Percentiles rank a stretch among this genome's conserved stretches.
Conservation (phyloP, 2,888 invertebrate species). For the Acronicta aceris region DNA sequence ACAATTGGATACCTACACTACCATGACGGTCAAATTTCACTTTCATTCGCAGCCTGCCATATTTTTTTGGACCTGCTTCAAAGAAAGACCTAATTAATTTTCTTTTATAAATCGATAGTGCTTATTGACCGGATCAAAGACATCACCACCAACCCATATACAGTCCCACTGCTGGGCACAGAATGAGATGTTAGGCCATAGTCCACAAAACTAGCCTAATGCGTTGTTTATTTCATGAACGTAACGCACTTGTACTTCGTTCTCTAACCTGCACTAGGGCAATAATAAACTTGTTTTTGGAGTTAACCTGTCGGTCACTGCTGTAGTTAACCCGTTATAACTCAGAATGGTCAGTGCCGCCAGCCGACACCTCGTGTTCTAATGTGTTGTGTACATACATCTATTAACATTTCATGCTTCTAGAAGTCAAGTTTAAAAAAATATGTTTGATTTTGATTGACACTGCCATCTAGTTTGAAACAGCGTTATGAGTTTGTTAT, state of each 20-base stretch:
- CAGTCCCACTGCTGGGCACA: too few species aligned
- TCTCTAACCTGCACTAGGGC: not conserved
- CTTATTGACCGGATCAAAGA: too few species aligned
- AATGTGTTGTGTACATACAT: constrained; percentile 10
- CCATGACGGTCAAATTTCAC: too few species aligned
- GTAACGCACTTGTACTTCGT: constrained; percentile 22
- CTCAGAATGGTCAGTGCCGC: constrained; percentile 46
- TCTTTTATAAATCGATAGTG: too few species aligned
- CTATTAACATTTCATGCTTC: not conserved
- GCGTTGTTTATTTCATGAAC: not conserved
- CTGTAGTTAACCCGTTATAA: constrained; percentile 46
- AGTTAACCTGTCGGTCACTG: constrained; percentile 36
- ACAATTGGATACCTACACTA: too few species aligned
- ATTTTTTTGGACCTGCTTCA: too few species aligned
- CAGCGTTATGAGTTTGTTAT: not conserved
- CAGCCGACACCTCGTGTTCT: not conserved
- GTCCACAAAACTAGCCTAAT: too few species aligned
- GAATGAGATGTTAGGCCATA: too few species aligned
- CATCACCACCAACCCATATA: too few species aligned
- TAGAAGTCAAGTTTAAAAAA: not conserved
- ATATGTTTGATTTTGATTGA: too few species aligned
- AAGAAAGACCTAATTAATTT: too few species aligned
- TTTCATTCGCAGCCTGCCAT: too few species aligned
- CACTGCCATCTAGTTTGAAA: constrained; percentile 34
- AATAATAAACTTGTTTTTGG: constrained; percentile 48